Evolutionary conservation across 2,888 invertebrate species (phyloP).

Genomic region (Ichneumoninae sp.): DNA sequence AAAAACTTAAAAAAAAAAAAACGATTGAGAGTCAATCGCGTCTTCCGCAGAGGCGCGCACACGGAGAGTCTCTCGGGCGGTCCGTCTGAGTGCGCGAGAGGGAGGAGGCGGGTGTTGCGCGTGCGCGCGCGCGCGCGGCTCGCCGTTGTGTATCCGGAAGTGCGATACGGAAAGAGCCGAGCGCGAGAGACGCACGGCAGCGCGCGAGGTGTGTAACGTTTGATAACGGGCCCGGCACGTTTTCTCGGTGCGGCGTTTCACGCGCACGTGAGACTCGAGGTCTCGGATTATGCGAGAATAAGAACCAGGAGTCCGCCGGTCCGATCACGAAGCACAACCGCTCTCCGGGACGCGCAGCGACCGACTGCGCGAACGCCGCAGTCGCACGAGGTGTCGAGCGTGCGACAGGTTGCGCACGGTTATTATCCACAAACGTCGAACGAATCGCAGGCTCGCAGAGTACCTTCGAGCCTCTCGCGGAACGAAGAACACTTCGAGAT

Average conservation of each 20-base stretch:
- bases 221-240: conserved; percentile 1
- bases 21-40: not conserved
- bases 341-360: too few relatives aligned
- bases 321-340: conserved; percentile 9
- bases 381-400: conserved; percentile 1
- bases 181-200: not conserved
- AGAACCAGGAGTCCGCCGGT: not conserved
- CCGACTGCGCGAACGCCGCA: not conserved
- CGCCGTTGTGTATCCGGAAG: conserved; percentile 53
- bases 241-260: not conserved
- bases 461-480: too few relatives aligned
- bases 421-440: conserved; percentile 40
- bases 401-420: conserved; percentile 18
- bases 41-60: not conserved
- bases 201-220: conserved; percentile 22
- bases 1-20: not conserved
- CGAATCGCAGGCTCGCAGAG: not conserved
- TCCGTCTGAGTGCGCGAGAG: conserved; percentile 2
- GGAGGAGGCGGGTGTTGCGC: not conserved
- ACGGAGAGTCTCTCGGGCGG: not conserved
- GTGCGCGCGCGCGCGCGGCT: not conserved
- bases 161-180: conserved; percentile 4
- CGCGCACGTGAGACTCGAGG: conserved; percentile 13
- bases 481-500: not conserved
- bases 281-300: too few relatives aligned